Percentiles rank a stretch among this genome's conserved stretches.
Conservation (phyloP, 1,140 invertebrate species). For the Homalodisca vitripennis region DNA sequence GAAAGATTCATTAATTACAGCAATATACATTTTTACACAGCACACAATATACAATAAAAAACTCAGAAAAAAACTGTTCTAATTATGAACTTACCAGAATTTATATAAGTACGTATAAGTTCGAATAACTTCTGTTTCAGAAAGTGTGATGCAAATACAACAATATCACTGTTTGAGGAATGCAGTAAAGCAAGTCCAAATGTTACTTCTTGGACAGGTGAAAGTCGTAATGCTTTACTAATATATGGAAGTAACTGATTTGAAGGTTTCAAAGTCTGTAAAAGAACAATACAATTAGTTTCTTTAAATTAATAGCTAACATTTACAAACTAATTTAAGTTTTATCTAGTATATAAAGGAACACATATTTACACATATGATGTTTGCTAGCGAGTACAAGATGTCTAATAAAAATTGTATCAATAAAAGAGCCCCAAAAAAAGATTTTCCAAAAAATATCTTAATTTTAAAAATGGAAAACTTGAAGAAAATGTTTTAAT, state of each 20-base stretch:
- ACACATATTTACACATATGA: no score
- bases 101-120: conserved; percentile 79
- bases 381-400: no score
- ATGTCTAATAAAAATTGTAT: no score
- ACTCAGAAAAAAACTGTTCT: not conserved
- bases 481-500: no score
- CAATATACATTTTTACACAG: no score
- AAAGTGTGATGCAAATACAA: conserved; percentile 69
- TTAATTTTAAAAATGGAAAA: no score
- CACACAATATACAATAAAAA: not conserved
- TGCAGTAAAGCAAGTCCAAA: conserved; percentile 81
- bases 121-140: conserved; percentile 80
- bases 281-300: conserved; percentile 37
- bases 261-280: conserved; percentile 71
- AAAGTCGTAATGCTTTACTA: conserved; percentile 79
- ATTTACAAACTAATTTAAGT: no score
- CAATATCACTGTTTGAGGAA: conserved; percentile 73
- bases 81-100: conserved; percentile 56
- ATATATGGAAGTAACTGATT: conserved; percentile 77
- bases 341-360: no score
- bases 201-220: conserved; percentile 84
- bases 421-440: no score
- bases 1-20: no score
- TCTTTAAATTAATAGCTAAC: no score
- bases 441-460: no score